Percentiles rank a stretch among this genome's conserved stretches.
phyloP scores from a whole-genome alignment of 2,113 vertebrate genomes.

The Capreolus pygargus region DNA sequence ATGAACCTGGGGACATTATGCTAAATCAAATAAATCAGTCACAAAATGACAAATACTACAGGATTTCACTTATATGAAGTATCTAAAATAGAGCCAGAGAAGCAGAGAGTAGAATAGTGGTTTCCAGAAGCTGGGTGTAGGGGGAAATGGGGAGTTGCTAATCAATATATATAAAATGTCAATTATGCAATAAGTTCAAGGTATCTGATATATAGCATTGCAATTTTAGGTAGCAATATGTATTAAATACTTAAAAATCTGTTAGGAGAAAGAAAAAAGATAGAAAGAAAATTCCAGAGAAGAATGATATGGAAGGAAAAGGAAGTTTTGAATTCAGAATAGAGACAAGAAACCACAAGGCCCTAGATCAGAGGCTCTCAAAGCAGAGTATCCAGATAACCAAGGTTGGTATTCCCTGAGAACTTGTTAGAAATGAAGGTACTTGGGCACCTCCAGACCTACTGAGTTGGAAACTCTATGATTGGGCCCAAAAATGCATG shows the following conservation, averaged over 20 bases:
- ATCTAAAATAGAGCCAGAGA: background rate
- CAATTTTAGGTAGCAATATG: background rate
- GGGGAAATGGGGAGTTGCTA: background rate
- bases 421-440: background rate
- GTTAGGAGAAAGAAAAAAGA: background rate
- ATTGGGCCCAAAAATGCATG: background rate
- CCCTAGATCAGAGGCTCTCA: background rate
- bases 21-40: background rate
- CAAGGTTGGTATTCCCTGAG: background rate
- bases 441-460: background rate
- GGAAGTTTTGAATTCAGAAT: background rate
- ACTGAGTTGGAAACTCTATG: background rate
- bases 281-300: background rate
- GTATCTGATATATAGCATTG: background rate
- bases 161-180: background rate
- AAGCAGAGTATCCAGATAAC: background rate
- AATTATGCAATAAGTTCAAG: background rate
- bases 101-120: background rate
- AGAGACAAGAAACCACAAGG: background rate
- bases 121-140: background rate
- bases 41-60: background rate
- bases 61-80: background rate
- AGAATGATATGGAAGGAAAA: background rate
- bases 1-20: background rate
- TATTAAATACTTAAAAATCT: background rate